These are phyloP conservation scores for Agrochola litura DNA, from an alignment of 2,888 invertebrate genomes.

Conservation along the genomic window DNA sequence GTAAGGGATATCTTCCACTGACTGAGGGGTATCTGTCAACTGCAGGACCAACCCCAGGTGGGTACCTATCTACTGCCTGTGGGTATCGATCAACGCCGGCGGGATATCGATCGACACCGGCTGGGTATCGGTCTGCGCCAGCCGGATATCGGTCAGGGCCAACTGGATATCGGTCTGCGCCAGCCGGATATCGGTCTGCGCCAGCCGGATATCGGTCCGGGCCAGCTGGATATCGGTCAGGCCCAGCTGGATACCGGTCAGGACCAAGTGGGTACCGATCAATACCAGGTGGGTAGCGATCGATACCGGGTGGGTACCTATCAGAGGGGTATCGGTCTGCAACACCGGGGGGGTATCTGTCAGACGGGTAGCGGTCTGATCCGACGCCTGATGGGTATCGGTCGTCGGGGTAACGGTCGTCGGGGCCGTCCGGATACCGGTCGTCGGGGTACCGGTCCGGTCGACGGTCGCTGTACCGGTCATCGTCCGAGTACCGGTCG, in stretches of 20 bases:
- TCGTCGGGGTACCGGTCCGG: conserved; percentile 90
- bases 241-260: conserved; percentile 89
- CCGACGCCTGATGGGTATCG: conserved; percentile 77
- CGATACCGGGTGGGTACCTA: conserved; percentile 81
- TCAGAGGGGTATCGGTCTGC: conserved; percentile 82
- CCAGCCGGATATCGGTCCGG: conserved; percentile 86
- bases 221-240: conserved; percentile 89
- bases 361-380: conserved; percentile 81
- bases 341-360: conserved; percentile 86
- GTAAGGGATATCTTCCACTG: conserved; percentile 73
- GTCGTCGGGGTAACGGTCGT: conserved; percentile 85
- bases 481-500: conserved; percentile 89
- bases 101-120: conserved; percentile 79
- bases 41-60: conserved; percentile 67
- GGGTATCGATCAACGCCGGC: conserved; percentile 82
- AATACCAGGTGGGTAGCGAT: conserved; percentile 86
- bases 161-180: conserved; percentile 89
- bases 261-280: conserved; percentile 86
- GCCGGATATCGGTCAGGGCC: conserved; percentile 81
- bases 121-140: conserved; percentile 84
- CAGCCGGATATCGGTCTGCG: conserved; percentile 89
- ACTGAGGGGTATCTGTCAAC: conserved; percentile 74
- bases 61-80: conserved; percentile 61
- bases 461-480: conserved; percentile 82
- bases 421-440: conserved; percentile 90